Percentiles rank a stretch among this genome's conserved stretches.
Evolutionary conservation across 2,797 vertebrate species (phyloP).

Genomic region (Diplodus sargus): DNA sequence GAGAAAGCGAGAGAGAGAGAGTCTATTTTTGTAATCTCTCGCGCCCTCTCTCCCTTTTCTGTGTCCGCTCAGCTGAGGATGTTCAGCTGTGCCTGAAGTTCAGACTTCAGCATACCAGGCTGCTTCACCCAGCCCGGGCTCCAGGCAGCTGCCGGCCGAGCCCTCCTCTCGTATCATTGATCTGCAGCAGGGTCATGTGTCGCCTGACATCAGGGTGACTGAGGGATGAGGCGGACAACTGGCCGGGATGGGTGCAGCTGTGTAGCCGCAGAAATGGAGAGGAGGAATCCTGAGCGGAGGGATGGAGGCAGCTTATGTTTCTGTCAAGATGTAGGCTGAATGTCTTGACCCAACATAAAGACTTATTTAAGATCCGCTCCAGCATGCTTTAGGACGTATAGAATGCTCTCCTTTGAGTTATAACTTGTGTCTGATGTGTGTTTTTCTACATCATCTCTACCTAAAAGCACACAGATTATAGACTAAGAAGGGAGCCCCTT

Average conservation of each 20-base stretch:
- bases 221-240: constrained; percentile 71
- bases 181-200: constrained; percentile 71
- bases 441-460: background rate
- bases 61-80: constrained; percentile 55
- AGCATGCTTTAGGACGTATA: background rate
- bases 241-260: constrained; percentile 73
- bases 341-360: background rate
- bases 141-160: constrained; percentile 81
- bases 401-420: background rate
- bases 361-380: constrained; percentile 7
- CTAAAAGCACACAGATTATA: too few species aligned
- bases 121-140: constrained; percentile 69
- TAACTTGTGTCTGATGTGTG: background rate
- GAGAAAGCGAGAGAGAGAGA: constrained; percentile 50
- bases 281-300: constrained; percentile 53
- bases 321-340: constrained; percentile 19
- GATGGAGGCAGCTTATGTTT: constrained; percentile 56
- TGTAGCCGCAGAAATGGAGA: constrained; percentile 43
- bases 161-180: constrained; percentile 71
- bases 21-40: constrained; percentile 79
- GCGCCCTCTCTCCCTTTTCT: constrained; percentile 61
- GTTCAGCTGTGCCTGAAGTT: constrained; percentile 84
- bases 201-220: constrained; percentile 64
- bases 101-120: constrained; percentile 76
- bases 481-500: background rate